Base-by-base conservation (phyloP, 2,888 invertebrate species). In the Mesoligia furuncula region DNA sequence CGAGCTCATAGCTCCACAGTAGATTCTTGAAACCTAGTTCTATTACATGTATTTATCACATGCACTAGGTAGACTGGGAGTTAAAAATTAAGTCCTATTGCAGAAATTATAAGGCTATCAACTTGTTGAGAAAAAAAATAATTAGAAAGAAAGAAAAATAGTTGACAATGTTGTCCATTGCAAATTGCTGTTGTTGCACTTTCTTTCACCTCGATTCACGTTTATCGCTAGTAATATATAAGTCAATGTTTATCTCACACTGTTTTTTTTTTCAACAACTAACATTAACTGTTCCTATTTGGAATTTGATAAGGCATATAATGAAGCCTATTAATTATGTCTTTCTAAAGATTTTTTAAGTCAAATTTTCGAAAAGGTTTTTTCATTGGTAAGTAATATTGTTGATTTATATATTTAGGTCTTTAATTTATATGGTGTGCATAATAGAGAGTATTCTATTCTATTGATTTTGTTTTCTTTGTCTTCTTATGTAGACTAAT, bases 31-130 rank as follows among this genome's bases (percentile, higher is more conserved):
- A 80, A n/a, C 20, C 31, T 67, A 42, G 48, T 77, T 67, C 11
- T 57, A 61, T 75, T 67, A 42, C 62, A 36, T 42, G n/a, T 13
- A 81, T 75, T 67, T 67, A 76, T 76, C 57, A 76, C 77, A 62
- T 48, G 31, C 17, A 57, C 67, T 36, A 27, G 57, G 27, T 67
- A 36, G 15, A 36, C 31, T 51, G 15, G 9, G 8, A n/a, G 48
- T 64, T n/a, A 31, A 62, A 61, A 57, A 71, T 71, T 36, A 36
- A 79, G 51, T 54, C 17, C 8, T 66, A n/a, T 78, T 65, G n/a
- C 27, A 57, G 31, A 48, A 45, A 51, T 15, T 69, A 39, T 48
- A 13, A 15, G 45, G 7, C 17, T 45, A 17, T 15, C 51, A 17
- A 36, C 17, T 13, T 42, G 42, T 42, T 42, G 13, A 42, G 42